These are phyloP conservation scores for Orthonevra nobilis DNA, from an alignment of 2,888 invertebrate genomes.

Conservation along the genomic window DNA sequence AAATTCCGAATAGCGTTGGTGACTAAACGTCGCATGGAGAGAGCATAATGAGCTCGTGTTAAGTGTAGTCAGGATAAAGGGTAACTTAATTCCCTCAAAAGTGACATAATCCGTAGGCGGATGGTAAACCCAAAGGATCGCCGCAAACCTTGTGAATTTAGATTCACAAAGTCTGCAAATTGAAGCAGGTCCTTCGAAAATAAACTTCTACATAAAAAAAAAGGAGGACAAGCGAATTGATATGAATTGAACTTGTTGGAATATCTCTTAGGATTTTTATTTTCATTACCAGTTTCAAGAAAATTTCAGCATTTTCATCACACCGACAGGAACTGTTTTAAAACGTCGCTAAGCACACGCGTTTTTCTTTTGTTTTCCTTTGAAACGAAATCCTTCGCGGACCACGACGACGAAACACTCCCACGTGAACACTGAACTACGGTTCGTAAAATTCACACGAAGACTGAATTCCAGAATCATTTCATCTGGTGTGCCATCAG, in stretches of 20 bases:
- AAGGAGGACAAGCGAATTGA: not conserved
- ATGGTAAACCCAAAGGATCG: no score
- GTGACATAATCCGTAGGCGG: no score
- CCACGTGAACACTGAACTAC: slow-evolving; percentile 71
- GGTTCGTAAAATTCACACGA: slow-evolving; percentile 78
- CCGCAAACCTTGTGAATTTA: no score
- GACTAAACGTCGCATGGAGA: slow-evolving; percentile 14
- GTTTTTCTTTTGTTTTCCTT: not conserved
- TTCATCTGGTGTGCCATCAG: slow-evolving; percentile 56
- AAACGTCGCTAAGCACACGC: slow-evolving; percentile 14
- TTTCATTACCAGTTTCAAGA: slow-evolving; percentile 55
- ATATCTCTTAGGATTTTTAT: slow-evolving; percentile 17
- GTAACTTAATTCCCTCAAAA: not conserved
- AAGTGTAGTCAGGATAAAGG: slow-evolving; percentile 13
- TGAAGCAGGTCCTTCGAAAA: no score
- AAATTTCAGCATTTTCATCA: slow-evolving; percentile 28
- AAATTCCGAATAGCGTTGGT: slow-evolving; percentile 33
- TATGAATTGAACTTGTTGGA: not conserved
- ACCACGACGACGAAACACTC: slow-evolving; percentile 6
- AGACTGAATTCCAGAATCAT: slow-evolving; percentile 74
- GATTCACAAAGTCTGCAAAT: no score
- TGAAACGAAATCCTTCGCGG: no score
- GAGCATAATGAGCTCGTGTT: slow-evolving; percentile 21
- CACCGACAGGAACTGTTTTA: not conserved
- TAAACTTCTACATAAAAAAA: no score